A percentile compares a stretch with the other conserved stretches of the same genome.
These are phyloP conservation scores for Phortica okadai DNA, from an alignment of 2,888 invertebrate species.

Conservation along the genomic window DNA sequence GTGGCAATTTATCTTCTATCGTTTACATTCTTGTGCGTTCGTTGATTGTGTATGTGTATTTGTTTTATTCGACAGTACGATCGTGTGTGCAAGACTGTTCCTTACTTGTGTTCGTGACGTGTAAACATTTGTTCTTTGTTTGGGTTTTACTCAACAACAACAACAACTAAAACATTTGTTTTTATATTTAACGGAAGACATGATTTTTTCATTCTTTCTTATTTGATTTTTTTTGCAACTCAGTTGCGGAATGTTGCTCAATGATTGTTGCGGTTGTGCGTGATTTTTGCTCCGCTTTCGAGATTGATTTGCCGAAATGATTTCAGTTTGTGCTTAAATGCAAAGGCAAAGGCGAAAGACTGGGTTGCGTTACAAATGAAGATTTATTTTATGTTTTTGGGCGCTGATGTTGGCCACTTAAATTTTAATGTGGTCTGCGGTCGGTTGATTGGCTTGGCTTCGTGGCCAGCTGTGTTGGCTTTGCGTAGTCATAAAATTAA, in stretches of 20 bases:
- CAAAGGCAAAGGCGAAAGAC: neutral
- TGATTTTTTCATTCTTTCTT: constrained; percentile 1
- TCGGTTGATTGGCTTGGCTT: constrained; percentile 28
- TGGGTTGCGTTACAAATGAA: constrained; percentile 32
- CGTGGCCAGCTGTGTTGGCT: neutral
- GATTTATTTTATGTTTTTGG: constrained; percentile 37
- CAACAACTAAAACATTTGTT: constrained; percentile 53
- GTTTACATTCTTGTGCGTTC: constrained; percentile 60
- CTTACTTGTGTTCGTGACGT: constrained; percentile 5
- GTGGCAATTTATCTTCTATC: constrained; percentile 68
- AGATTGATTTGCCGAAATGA: constrained; percentile 55
- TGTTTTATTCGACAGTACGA: constrained; percentile 23
- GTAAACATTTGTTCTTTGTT: constrained; percentile 29
- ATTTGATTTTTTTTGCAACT: neutral
- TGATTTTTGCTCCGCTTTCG: constrained; percentile 63
- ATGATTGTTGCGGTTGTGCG: constrained; percentile 64
- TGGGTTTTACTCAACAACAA: constrained; percentile 39
- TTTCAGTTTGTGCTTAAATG: neutral
- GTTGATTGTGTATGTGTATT: constrained; percentile 32
- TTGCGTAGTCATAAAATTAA: constrained; percentile 15
- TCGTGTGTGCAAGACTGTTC: neutral
- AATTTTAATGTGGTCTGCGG: constrained; percentile 28
- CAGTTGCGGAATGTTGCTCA: constrained; percentile 40
- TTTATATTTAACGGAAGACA: constrained; percentile 43
- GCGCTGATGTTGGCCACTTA: constrained; percentile 24